These are phyloP conservation scores for Steinernema khuongi DNA, from an alignment of 1,140 invertebrate genomes.

Conservation along the genomic window DNA sequence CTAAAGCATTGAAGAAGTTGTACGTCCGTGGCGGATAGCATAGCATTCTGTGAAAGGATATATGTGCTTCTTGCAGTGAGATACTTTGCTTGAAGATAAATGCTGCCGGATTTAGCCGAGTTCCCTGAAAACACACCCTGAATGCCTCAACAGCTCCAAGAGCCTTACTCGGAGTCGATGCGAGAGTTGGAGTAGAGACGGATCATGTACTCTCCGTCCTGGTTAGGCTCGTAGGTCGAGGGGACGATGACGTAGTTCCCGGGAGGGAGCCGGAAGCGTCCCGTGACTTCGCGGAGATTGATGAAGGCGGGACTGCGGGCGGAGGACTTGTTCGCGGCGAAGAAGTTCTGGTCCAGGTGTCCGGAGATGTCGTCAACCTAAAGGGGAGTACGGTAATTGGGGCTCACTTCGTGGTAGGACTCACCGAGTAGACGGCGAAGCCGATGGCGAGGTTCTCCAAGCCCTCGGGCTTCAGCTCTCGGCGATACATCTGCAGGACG, in stretches of 20 bases:
- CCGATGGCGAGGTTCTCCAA: constrained; percentile 88
- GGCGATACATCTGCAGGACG: constrained; percentile 74
- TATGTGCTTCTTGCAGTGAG: not conserved
- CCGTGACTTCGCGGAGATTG: constrained; percentile 67
- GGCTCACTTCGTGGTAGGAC: not conserved
- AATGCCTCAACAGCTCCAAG: not conserved
- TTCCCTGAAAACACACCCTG: not conserved
- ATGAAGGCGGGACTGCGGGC: constrained; percentile 88
- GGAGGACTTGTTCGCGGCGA: constrained; percentile 86
- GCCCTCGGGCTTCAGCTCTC: constrained; percentile 79
- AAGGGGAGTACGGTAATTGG: too few species aligned
- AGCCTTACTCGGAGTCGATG: not conserved
- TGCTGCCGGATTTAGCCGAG: not conserved
- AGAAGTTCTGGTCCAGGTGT: constrained; percentile 81
- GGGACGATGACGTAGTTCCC: constrained; percentile 93
- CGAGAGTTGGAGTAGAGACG: constrained; percentile 72
- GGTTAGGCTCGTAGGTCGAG: constrained; percentile 90
- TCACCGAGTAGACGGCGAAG: constrained; percentile 82
- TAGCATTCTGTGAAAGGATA: not conserved
- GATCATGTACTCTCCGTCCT: constrained; percentile 90
- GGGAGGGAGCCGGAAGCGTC: constrained; percentile 83
- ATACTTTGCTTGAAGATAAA: not conserved
- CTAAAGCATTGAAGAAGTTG: too few species aligned
- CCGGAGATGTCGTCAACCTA: constrained; percentile 67
- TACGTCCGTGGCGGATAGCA: too few species aligned